phyloP scores from a whole-genome alignment of 2,888 invertebrate species.

The Tridacna crocea region DNA sequence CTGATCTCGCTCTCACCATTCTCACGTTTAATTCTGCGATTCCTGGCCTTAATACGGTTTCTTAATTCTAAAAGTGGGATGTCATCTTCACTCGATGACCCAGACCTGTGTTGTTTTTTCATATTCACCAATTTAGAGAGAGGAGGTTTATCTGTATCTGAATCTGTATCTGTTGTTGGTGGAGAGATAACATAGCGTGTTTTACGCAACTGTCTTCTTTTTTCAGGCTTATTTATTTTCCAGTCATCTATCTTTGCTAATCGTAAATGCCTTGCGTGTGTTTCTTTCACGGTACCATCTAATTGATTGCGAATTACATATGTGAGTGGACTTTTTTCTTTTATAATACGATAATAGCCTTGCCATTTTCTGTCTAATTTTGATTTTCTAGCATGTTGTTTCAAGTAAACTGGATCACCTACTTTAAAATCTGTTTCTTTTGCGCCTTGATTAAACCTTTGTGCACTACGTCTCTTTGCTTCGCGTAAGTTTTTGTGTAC shows the following conservation, averaged over 20 bases:
- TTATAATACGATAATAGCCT: conserved; percentile 32
- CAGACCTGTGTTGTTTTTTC: neutral
- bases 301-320: conserved; percentile 34
- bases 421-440: too few species aligned
- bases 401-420: conserved; percentile 44
- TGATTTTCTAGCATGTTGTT: conserved; percentile 29
- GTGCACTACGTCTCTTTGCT: conserved; percentile 30
- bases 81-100: conserved; percentile 24
- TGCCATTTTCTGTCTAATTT: conserved; percentile 40
- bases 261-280: conserved; percentile 30
- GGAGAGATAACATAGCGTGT: too few species aligned
- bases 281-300: conserved; percentile 5
- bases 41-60: conserved; percentile 3
- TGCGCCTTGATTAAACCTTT: conserved; percentile 35
- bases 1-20: neutral
- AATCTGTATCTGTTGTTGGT: too few species aligned
- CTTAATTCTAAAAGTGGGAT: conserved; percentile 13
- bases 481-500: conserved; percentile 39
- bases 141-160: neutral
- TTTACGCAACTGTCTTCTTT: neutral
- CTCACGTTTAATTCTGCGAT: conserved; percentile 12
- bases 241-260: conserved; percentile 32
- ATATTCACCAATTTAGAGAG: neutral
- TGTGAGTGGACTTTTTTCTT: conserved; percentile 32
- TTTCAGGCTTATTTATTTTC: conserved; percentile 9